Conservation (phyloP, 2,888 invertebrate species). For the Lamellibrachia columna region DNA sequence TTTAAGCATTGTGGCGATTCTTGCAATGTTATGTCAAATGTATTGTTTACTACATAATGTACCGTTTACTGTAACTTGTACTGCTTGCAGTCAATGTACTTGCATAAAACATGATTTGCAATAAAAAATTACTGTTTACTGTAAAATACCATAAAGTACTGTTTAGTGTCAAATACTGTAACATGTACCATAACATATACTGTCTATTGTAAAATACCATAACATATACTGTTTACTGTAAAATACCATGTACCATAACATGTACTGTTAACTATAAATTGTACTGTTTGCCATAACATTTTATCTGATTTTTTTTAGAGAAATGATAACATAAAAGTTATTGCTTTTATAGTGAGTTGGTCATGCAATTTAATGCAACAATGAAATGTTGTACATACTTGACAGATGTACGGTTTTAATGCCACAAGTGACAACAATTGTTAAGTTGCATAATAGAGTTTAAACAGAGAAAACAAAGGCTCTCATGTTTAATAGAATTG, state of each 20-base stretch:
- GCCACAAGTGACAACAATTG: not conserved
- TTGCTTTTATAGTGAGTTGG: not conserved
- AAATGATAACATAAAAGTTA: not conserved
- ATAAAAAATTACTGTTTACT: too few species aligned
- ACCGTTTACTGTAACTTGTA: too few species aligned
- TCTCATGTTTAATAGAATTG: not conserved
- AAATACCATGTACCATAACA: not conserved
- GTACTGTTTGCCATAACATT: not conserved
- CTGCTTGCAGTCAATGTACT: too few species aligned
- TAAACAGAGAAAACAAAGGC: not conserved
- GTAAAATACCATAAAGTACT: not conserved
- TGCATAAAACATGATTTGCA: too few species aligned
- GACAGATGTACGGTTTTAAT: not conserved
- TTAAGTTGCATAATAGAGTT: not conserved
- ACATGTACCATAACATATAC: not conserved
- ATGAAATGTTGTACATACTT: not conserved
- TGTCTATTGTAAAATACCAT: not conserved
- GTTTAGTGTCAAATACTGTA: not conserved
- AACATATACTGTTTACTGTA: not conserved
- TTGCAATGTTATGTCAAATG: not conserved
- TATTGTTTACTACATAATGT: not conserved
- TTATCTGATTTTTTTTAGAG: not conserved
- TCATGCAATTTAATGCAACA: not conserved
- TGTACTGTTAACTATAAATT: not conserved
- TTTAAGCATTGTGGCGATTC: not conserved